Base-by-base conservation (phyloP, 1,140 invertebrate species). In the Zaprionus camerounensis region DNA sequence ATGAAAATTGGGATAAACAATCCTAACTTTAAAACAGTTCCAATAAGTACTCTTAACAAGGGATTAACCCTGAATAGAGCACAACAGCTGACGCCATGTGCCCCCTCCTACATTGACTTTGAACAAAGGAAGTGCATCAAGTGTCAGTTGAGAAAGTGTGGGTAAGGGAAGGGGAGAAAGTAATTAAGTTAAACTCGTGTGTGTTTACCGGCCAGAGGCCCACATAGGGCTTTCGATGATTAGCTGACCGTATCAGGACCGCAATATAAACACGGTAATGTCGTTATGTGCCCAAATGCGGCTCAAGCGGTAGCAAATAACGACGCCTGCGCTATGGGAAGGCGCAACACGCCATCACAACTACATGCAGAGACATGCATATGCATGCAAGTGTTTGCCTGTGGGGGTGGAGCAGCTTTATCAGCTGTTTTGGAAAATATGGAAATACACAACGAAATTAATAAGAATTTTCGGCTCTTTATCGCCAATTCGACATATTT, bases 381-480 rank as follows among this genome's bases (percentile, higher is more conserved):
- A 44, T 28, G n/a, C 31, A 61, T 24, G 22, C 56, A 58, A 12
- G 3, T 53, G 20, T 24, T 20, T 53, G 53, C 46, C 58, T 49
- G 44, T 63, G 49, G 24, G 58, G 38, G 22, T 56, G 74, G 44
- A 49, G 17, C 13, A 51, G 34, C 49, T 41, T 71, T 76, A 76
- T 76, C 73, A 76, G 68, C 73, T 76, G 62, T 66, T 66, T 61
- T 2, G 38, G 56, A 61, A 66, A 72, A 76, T 71, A 44, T 56
- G 5, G 28, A 28, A 53, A 11, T 28, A 49, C 31, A 55, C 68
- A 65, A 28, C 38, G 11, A 61, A 22, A 26, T 71, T 28, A 38
- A 12, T 56, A 26, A 34, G 11, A 55, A 57, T 64, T 66, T 55
- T 61, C 36, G 41, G 31, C 3, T 2, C 5, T 58, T 51, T 51